A percentile compares a stretch with the other conserved stretches of the same genome.
Conservation (phyloP, 2,113 vertebrate species). For the Mirounga angustirostris region DNA sequence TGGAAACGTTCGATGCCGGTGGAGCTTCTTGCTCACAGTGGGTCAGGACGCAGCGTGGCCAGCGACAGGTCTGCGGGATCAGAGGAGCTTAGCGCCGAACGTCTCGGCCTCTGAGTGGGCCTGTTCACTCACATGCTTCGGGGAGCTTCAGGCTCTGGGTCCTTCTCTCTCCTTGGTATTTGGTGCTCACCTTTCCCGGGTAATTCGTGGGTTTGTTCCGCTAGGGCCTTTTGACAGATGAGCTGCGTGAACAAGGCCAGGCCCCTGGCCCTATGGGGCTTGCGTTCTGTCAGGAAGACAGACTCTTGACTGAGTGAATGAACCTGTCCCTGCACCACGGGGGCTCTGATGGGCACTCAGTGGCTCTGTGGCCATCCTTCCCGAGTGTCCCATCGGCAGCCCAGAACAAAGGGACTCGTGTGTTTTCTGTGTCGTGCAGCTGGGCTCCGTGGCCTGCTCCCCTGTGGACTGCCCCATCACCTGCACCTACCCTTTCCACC, state of each 20-base stretch:
- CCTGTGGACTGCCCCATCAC: slow-evolving; percentile 88
- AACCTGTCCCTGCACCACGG: rapidly evolving
- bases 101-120: neutral
- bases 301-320: neutral
- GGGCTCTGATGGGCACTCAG: neutral
- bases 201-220: neutral
- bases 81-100: neutral
- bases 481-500: slow-evolving; percentile 91
- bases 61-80: neutral
- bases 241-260: neutral
- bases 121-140: rapidly evolving
- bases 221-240: neutral
- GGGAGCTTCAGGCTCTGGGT: neutral
- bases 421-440: slow-evolving; percentile 80
- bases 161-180: neutral
- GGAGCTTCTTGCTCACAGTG: neutral
- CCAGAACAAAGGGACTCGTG: neutral
- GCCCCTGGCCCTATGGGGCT: neutral
- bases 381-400: rapidly evolving
- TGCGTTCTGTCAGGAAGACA: neutral
- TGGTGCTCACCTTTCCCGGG: neutral
- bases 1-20: rapidly evolving
- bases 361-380: neutral
- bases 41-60: rapidly evolving
- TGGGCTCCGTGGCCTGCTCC: slow-evolving; percentile 91